Evolutionary conservation across 1,140 invertebrate genomes (phyloP).

Genomic region (Zophobas atratus): DNA sequence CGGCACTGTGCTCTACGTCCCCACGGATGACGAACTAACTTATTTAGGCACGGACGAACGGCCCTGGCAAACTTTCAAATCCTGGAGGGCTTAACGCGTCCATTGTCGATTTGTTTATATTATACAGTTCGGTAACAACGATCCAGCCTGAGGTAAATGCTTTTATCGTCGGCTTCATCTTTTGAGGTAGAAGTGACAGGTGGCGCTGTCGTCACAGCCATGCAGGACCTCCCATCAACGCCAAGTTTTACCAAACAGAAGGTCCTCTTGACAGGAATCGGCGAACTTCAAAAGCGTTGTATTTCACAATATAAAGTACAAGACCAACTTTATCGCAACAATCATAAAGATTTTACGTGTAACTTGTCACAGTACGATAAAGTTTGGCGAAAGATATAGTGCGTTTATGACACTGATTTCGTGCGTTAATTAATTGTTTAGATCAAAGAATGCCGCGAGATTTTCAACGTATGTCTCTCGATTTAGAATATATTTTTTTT

Average conservation of each 20-base stretch:
- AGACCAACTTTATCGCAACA: not conserved
- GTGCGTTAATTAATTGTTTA: too few relatives aligned
- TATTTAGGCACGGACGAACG: constrained; percentile 51
- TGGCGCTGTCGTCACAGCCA: not conserved
- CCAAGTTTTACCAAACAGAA: too few relatives aligned
- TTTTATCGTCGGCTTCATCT: not conserved
- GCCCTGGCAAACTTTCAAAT: constrained; percentile 44
- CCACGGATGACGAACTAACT: constrained; percentile 44
- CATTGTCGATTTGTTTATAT: constrained; percentile 48
- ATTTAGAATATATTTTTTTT: too few relatives aligned
- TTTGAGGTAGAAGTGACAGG: not conserved
- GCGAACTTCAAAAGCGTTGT: too few relatives aligned
- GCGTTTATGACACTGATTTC: too few relatives aligned
- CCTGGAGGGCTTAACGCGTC: constrained; percentile 31
- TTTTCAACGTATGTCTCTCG: too few relatives aligned
- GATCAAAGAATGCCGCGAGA: too few relatives aligned
- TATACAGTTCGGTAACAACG: constrained; percentile 18
- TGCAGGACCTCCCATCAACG: too few relatives aligned
- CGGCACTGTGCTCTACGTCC: constrained; percentile 29
- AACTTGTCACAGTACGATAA: too few relatives aligned
- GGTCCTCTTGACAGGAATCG: too few relatives aligned
- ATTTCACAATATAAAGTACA: not conserved
- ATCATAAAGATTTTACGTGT: not conserved
- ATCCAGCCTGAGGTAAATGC: constrained; percentile 1
- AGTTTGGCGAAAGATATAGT: too few relatives aligned